Conservation (phyloP, 37 sponge, comb jelly and placozoan species). For the Mnemiopsis leidyi region DNA sequence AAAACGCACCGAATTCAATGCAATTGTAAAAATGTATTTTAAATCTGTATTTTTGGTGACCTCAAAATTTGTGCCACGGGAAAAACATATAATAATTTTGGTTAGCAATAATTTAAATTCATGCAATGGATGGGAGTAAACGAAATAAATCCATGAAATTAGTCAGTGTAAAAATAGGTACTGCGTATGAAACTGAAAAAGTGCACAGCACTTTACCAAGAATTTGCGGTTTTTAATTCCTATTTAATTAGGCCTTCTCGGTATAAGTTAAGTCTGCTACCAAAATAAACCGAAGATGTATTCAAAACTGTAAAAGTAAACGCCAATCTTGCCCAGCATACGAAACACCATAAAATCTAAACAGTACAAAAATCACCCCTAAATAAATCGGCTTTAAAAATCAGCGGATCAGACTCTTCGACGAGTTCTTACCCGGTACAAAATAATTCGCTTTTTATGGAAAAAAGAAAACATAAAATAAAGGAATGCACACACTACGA, state of each 20-base stretch:
- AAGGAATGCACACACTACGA: slow-evolving; percentile 29
- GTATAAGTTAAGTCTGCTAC: neutral
- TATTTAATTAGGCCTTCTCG: no score
- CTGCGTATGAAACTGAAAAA: neutral
- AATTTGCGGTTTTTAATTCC: no score
- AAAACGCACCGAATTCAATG: neutral
- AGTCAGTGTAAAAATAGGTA: neutral
- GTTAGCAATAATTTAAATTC: neutral
- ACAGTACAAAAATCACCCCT: no score
- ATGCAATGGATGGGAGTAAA: neutral
- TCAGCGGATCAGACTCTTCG: slow-evolving; percentile 5
- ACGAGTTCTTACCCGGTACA: slow-evolving; percentile 38
- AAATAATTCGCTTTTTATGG: slow-evolving; percentile 10
- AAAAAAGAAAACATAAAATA: slow-evolving; percentile 24
- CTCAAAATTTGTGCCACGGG: neutral
- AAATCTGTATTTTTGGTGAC: neutral
- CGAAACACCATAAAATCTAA: neutral
- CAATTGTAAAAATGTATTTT: neutral
- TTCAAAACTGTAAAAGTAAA: neutral
- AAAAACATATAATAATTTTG: neutral
- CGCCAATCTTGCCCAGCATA: neutral
- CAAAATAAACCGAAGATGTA: neutral
- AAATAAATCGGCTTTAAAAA: no score
- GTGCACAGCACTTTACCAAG: no score
- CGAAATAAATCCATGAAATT: neutral